A percentile compares a stretch with the other conserved stretches of the same genome.
Conservation (phyloP, 2,888 invertebrate species). For the Drosophila eohydei region DNA sequence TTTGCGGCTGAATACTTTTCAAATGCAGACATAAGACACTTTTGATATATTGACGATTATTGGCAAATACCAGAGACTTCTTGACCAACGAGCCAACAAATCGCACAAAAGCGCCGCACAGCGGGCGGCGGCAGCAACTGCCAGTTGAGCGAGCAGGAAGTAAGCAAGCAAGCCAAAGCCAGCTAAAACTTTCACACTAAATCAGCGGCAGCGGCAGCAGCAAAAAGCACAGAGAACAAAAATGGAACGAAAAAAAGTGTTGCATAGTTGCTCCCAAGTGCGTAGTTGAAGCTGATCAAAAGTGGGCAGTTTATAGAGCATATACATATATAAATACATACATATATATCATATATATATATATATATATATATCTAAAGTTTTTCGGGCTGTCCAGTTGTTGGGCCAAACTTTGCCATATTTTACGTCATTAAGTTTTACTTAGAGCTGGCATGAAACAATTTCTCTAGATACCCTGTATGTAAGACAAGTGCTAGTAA, state of each 20-base stretch:
- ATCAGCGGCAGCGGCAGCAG: slow-evolving; percentile 64
- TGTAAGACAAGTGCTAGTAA: background rate
- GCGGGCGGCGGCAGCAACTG: slow-evolving; percentile 34
- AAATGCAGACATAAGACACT: slow-evolving; percentile 59
- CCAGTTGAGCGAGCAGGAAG: slow-evolving; percentile 7
- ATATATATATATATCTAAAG: background rate
- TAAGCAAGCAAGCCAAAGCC: slow-evolving; percentile 24
- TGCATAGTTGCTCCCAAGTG: slow-evolving; percentile 76
- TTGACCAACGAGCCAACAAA: slow-evolving; percentile 67
- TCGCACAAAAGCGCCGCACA: slow-evolving; percentile 49
- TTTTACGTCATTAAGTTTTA: slow-evolving; percentile 75
- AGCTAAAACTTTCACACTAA: slow-evolving; percentile 75
- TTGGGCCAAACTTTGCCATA: slow-evolving; percentile 58
- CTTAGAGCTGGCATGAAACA: slow-evolving; percentile 55
- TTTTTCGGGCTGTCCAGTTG: slow-evolving; percentile 11
- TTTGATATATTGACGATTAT: slow-evolving; percentile 77
- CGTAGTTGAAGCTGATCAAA: slow-evolving; percentile 74
- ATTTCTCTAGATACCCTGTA: slow-evolving; percentile 27
- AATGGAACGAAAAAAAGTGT: slow-evolving; percentile 47
- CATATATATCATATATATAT: background rate
- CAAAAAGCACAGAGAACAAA: slow-evolving; percentile 23
- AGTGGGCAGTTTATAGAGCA: slow-evolving; percentile 63
- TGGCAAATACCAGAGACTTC: slow-evolving; percentile 63
- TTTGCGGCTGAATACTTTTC: slow-evolving; percentile 45
- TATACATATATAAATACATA: slow-evolving; percentile 25